Evolutionary conservation across 2,113 vertebrate species (phyloP).

Genomic region (Electrona antarctica): DNA sequence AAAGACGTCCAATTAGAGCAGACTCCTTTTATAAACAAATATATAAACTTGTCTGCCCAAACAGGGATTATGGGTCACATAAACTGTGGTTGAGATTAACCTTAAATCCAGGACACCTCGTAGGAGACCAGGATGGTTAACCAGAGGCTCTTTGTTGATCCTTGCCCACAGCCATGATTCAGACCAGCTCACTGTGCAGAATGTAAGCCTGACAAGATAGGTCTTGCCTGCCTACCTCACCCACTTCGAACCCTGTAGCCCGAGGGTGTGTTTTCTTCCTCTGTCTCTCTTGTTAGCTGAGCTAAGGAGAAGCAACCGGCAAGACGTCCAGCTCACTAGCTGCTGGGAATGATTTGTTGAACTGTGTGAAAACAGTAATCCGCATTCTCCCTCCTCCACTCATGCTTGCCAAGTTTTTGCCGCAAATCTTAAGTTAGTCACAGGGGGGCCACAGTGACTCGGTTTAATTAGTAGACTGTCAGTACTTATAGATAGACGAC

Average conservation of each 20-base stretch:
- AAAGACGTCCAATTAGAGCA: too few relatives aligned
- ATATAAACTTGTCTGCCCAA: slow-evolving; percentile 15
- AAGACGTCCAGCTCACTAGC: neutral
- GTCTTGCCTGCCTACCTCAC: slow-evolving; percentile 35
- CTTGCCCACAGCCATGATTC: slow-evolving; percentile 27
- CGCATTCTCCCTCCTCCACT: neutral
- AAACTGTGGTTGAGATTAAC: slow-evolving; percentile 46
- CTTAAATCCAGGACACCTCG: slow-evolving; percentile 3
- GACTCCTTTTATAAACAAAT: neutral
- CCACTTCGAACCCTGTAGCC: slow-evolving; percentile 44
- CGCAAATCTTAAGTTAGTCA: slow-evolving; percentile 11
- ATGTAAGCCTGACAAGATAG: slow-evolving; percentile 32
- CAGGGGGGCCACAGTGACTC: neutral
- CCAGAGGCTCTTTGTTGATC: slow-evolving; percentile 46
- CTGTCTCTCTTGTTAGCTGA: neutral
- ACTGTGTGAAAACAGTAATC: slow-evolving; percentile 11
- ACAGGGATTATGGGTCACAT: slow-evolving; percentile 4
- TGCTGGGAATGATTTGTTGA: slow-evolving; percentile 9
- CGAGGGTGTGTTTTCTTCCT: slow-evolving; percentile 23
- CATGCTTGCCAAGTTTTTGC: neutral
- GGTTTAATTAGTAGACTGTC: slow-evolving; percentile 10
- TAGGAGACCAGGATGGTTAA: slow-evolving; percentile 43
- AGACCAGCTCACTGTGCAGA: slow-evolving; percentile 8
- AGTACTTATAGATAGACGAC: neutral
- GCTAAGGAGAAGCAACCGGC: neutral